phyloP scores from a whole-genome alignment of 2,888 invertebrate genomes.

The Poecilus cupreus region DNA sequence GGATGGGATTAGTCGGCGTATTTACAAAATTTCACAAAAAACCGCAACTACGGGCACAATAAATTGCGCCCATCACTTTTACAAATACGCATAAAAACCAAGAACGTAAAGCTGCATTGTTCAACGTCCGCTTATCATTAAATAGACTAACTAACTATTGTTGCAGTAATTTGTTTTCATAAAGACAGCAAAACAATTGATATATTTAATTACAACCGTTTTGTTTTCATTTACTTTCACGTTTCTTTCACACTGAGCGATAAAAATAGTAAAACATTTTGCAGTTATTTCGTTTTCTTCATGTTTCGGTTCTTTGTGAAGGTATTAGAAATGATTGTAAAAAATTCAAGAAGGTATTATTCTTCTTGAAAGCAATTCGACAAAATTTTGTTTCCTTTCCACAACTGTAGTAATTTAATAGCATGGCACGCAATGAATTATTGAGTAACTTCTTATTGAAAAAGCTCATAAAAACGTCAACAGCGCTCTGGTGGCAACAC shows the following conservation, averaged over 20 bases:
- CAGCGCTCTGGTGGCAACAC: constrained; percentile 16
- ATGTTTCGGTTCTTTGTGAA: no score
- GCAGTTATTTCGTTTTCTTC: not conserved
- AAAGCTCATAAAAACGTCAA: constrained; percentile 52
- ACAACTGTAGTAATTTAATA: constrained; percentile 16
- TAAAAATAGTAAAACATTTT: not conserved
- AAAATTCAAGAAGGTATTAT: constrained; percentile 20
- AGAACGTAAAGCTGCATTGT: constrained; percentile 12
- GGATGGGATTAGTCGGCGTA: constrained; percentile 23
- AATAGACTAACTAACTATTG: not conserved
- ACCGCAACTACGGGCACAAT: constrained; percentile 17
- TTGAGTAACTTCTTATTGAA: constrained; percentile 39
- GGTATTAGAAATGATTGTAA: not conserved
- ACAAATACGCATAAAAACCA: constrained; percentile 12
- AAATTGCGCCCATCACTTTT: constrained; percentile 10
- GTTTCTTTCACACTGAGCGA: not conserved
- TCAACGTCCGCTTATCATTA: not conserved
- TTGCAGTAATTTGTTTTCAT: not conserved
- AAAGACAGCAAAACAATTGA: not conserved
- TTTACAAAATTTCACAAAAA: constrained; percentile 27
- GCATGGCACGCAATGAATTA: constrained; percentile 17
- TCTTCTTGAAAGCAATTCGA: constrained; percentile 2
- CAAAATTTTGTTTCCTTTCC: constrained; percentile 18
- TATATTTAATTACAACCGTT: not conserved
- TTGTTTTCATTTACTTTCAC: no score